Conservation (phyloP, 2,113 vertebrate species). For the Barbus barbus region DNA sequence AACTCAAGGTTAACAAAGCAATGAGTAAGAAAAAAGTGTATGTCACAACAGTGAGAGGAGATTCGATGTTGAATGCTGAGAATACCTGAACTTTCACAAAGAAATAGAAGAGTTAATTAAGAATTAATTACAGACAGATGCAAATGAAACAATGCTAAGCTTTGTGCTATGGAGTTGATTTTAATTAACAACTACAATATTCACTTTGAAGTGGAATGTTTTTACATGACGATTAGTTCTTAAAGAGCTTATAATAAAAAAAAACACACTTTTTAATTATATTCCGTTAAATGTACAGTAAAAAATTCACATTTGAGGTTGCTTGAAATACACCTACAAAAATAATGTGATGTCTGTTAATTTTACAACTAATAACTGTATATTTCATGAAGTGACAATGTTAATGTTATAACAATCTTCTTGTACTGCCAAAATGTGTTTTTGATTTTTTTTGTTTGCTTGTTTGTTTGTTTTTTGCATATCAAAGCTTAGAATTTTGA, state of each 20-base stretch:
- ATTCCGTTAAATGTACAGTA: background rate
- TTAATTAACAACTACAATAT: constrained; percentile 24
- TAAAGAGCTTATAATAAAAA: background rate
- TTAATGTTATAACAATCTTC: background rate
- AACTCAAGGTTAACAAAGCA: constrained; percentile 53
- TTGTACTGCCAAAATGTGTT: background rate
- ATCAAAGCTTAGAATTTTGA: background rate
- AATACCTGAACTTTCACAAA: constrained; percentile 27
- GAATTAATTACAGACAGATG: constrained; percentile 48
- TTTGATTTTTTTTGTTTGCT: too few relatives aligned
- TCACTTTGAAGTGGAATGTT: constrained; percentile 2
- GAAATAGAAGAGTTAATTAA: too few relatives aligned
- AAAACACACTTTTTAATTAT: background rate
- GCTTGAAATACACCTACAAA: background rate
- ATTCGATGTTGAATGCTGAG: constrained; percentile 33
- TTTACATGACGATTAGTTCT: background rate
- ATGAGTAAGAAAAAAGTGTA: constrained; percentile 19
- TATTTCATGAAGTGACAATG: background rate
- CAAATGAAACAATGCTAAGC: constrained; percentile 37
- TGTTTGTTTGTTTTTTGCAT: too few relatives aligned
- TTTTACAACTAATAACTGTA: background rate
- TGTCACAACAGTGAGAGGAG: constrained; percentile 36
- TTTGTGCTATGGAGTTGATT: constrained; percentile 8
- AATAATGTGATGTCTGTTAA: background rate
- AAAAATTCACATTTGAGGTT: background rate